Percentiles rank a stretch among this genome's conserved stretches.
These are phyloP conservation scores for Heloderma charlesbogerti DNA, from an alignment of 2,113 vertebrate species.

Conservation along the genomic window DNA sequence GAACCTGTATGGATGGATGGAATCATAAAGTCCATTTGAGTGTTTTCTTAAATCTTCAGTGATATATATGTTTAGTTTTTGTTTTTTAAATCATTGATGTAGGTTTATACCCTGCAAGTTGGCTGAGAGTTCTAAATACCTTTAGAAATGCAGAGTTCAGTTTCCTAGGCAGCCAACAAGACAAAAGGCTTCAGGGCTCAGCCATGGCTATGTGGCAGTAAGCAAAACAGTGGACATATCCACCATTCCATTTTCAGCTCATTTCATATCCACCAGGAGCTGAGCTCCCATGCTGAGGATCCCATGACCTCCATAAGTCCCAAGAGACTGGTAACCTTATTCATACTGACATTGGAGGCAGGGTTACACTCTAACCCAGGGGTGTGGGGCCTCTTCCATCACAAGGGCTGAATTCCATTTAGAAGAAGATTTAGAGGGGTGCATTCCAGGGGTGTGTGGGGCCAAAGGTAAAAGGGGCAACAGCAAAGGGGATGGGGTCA, in stretches of 20 bases:
- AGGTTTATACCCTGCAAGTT: not conserved
- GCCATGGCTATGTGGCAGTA: not conserved
- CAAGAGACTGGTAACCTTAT: too few relatives aligned
- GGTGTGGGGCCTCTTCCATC: too few relatives aligned
- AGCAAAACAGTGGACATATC: not conserved
- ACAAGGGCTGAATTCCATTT: too few relatives aligned
- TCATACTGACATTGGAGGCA: too few relatives aligned
- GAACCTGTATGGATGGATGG: slow-evolving; percentile 52
- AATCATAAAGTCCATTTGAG: slow-evolving; percentile 43
- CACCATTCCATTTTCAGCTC: not conserved
- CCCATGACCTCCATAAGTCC: not conserved
- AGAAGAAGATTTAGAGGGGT: too few relatives aligned
- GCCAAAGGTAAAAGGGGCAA: too few relatives aligned
- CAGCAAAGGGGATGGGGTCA: too few relatives aligned
- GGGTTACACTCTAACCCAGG: too few relatives aligned
- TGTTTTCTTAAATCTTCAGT: slow-evolving; percentile 30
- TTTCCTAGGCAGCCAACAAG: not conserved
- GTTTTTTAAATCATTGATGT: not conserved
- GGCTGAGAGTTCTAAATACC: not conserved
- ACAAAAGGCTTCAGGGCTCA: not conserved
- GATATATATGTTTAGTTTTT: not conserved
- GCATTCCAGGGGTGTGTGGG: too few relatives aligned
- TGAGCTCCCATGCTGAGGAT: too few relatives aligned
- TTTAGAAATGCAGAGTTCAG: too few relatives aligned
- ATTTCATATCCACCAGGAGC: not conserved